Percentiles rank a stretch among this genome's conserved stretches.
Evolutionary conservation across 1,140 invertebrate species (phyloP).

Genomic region (Chionoecetes opilio): DNA sequence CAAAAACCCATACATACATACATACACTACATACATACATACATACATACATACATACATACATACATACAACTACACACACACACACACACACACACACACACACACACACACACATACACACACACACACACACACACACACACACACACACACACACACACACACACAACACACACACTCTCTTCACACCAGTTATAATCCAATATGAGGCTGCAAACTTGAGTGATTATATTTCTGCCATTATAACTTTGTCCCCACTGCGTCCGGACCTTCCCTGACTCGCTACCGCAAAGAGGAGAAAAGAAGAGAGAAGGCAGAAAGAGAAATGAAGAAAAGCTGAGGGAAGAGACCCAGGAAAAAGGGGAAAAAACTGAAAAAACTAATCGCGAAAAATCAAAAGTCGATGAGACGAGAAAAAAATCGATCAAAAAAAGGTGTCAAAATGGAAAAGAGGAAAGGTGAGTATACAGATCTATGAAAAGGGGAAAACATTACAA

Average conservation of each 20-base stretch:
- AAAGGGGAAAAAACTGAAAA: not conserved
- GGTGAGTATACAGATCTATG: too few species aligned
- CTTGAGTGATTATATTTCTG: not conserved
- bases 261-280: not conserved
- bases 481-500: too few species aligned
- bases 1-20: not conserved
- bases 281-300: not conserved
- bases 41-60: not conserved
- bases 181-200: not conserved
- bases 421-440: too few species aligned
- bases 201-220: not conserved
- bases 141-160: not conserved
- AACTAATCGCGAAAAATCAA: too few species aligned
- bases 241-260: not conserved
- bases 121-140: not conserved
- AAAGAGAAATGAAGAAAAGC: not conserved
- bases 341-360: not conserved
- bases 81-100: not conserved
- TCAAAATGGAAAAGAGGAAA: too few species aligned
- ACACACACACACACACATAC: not conserved
- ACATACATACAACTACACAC: not conserved
- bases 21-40: too few species aligned
- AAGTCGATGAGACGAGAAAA: too few species aligned
- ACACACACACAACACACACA: not conserved
- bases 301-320: not conserved